phyloP scores from a whole-genome alignment of 2,113 vertebrate genomes.

The Lamprologus tigripictilis region DNA sequence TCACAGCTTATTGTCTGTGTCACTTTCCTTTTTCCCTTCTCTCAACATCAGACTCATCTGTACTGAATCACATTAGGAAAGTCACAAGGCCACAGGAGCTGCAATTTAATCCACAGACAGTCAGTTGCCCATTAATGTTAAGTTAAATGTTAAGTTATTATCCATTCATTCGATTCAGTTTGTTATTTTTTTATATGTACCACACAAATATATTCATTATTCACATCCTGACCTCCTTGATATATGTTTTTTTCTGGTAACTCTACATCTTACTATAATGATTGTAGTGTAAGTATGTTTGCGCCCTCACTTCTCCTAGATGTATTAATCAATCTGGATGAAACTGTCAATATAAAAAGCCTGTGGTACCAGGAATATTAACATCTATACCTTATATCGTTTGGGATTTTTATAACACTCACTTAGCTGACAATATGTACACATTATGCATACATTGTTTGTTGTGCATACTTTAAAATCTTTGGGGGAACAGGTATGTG shows the following conservation, averaged over 20 bases:
- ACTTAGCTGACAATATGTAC: neutral
- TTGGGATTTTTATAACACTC: neutral
- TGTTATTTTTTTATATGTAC: neutral
- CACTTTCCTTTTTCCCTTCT: neutral
- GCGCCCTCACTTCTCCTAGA: rapidly evolving
- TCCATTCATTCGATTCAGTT: neutral
- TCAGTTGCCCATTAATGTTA: neutral
- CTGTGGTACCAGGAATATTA: neutral
- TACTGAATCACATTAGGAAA: neutral
- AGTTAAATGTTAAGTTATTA: neutral
- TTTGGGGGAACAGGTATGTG: neutral
- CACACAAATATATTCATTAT: neutral
- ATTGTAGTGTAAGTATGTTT: neutral
- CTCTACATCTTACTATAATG: neutral
- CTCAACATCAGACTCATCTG: neutral
- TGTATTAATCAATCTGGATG: neutral
- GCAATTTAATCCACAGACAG: neutral
- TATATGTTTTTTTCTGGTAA: neutral
- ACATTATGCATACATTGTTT: neutral
- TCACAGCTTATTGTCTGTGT: neutral
- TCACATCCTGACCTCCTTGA: neutral
- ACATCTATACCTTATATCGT: neutral
- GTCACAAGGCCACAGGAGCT: neutral
- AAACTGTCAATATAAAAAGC: neutral
- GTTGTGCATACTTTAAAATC: neutral